Conservation (phyloP, 2,888 invertebrate species). For the Poecilobothrus nobilitatus region DNA sequence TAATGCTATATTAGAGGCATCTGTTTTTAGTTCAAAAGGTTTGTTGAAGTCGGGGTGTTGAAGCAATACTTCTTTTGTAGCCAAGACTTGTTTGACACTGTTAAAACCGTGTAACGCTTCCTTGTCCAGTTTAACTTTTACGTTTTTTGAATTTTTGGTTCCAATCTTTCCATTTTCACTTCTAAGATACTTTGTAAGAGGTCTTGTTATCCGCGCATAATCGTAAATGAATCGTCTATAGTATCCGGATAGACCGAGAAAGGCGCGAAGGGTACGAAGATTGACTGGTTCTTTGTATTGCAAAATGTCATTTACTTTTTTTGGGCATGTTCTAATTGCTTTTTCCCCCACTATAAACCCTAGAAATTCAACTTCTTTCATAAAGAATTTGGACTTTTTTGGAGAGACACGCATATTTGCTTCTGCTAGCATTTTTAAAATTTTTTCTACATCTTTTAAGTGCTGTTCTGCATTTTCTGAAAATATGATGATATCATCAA, state of each 20-base stretch:
- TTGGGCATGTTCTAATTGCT: background rate
- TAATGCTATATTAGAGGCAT: constrained; percentile 14
- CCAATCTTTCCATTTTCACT: too few species aligned
- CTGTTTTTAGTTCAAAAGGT: constrained; percentile 15
- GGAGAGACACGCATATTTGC: too few species aligned
- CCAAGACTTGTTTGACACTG: constrained; percentile 13
- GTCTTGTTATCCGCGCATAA: too few species aligned
- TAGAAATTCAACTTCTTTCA: too few species aligned
- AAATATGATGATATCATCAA: background rate
- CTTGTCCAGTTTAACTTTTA: constrained; percentile 2
- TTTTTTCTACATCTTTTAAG: background rate
- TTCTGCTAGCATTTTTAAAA: too few species aligned
- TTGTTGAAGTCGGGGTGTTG: constrained; percentile 12
- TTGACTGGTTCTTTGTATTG: background rate
- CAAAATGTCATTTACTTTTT: background rate
- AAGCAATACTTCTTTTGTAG: constrained; percentile 11
- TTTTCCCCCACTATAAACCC: background rate
- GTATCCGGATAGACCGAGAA: background rate
- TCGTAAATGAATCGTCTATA: too few species aligned
- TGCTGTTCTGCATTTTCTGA: background rate
- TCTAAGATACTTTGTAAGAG: too few species aligned
- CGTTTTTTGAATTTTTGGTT: too few species aligned
- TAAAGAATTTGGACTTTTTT: too few species aligned
- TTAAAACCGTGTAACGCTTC: constrained; percentile 11
- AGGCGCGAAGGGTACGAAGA: background rate